Evolutionary conservation across 2,113 vertebrate genomes (phyloP), one percentile per base, ranked within the genome.

Genomic region (Synodontis membranacea): DNA sequence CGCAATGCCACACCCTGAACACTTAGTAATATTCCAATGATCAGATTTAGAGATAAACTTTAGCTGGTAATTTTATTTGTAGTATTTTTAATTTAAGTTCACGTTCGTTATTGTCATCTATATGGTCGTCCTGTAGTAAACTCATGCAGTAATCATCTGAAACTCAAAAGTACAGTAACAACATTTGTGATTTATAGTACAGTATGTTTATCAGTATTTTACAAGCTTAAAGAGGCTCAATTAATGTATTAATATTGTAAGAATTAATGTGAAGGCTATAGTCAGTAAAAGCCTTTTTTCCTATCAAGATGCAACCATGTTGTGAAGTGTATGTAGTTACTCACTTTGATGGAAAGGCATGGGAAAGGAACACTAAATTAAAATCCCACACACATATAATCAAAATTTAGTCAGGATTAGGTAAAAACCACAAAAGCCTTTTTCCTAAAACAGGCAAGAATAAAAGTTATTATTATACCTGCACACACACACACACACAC

Each of bases 1-100:
- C 60, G 84, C 88, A 89, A 75, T 88, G 79, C 88, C 89, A 90
- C 88, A 88, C 89, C 89, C 88, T 85, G 48, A 90, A 84, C 17
- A 19, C 74, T 78, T 84, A 46, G 11, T 56, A 34, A 79, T 82
- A 48, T 60, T 78, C 19, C n/a, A 82, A 82, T 78, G 31, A 83
- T 64, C 56, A 0, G 21, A 23, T 83, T 87, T 87, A 64, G 10
- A 78, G 46, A 78, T 64, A 76, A 50, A 21, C 74, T 64, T 72
- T 58, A 46, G 42, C 60, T 34, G 72, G 19, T 62, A 42, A 28
- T 60, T 60, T 34, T 39, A 28, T 54, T 58, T 39, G 19, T 50
- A 39, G 8, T 34, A 48, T 62, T 82, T n/a, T 34, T 50, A n/a
- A 34, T 28, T 44, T 15, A 62, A 62, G 39, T 37, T 14, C 5